Evolutionary conservation across 2,113 vertebrate species (phyloP).

Genomic region (Eulemur rufifrons): DNA sequence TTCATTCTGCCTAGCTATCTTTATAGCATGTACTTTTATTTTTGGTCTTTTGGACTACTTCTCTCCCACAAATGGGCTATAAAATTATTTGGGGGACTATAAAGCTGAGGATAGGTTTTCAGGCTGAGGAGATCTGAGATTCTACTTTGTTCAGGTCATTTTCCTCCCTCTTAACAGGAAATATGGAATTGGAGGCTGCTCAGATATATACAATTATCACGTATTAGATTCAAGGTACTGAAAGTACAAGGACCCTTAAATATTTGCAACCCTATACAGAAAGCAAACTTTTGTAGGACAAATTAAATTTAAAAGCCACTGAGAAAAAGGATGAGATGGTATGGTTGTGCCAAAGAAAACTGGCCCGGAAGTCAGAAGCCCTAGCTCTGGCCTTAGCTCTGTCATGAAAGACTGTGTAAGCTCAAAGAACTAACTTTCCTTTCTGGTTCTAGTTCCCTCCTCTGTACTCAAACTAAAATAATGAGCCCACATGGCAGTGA

Average conservation of each 20-base stretch:
- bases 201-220: not conserved
- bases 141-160: not conserved
- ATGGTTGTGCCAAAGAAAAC: not conserved
- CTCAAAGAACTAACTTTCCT: not conserved
- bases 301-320: not conserved
- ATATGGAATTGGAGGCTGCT: not conserved
- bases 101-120: not conserved
- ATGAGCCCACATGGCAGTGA: not conserved
- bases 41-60: not conserved
- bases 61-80: not conserved
- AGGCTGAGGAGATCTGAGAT: not conserved
- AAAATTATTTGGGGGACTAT: not conserved
- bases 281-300: not conserved
- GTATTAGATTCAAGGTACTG: not conserved
- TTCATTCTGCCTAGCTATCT: not conserved
- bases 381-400: not conserved
- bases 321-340: not conserved
- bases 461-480: not conserved
- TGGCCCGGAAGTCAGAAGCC: not conserved
- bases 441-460: not conserved
- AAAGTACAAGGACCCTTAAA: not conserved
- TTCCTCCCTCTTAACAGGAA: not conserved
- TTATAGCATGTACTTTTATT: not conserved
- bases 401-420: not conserved
- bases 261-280: not conserved